phyloP scores from a whole-genome alignment of 2,113 vertebrate genomes.

The Oreocharis arfaki region DNA sequence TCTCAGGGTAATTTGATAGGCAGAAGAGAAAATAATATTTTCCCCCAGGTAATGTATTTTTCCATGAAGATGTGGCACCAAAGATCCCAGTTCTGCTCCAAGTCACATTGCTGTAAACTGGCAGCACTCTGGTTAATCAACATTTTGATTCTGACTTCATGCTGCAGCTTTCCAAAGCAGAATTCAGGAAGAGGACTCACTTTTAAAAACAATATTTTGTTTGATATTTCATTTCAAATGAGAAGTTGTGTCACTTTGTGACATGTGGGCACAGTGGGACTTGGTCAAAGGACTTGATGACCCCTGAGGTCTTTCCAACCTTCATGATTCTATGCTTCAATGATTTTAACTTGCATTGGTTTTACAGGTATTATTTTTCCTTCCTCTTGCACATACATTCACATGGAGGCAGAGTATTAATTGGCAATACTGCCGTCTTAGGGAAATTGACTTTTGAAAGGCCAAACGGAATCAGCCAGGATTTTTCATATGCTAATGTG shows the following conservation, averaged over 20 bases:
- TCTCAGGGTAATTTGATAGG: background rate
- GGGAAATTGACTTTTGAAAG: background rate
- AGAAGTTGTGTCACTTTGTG: background rate
- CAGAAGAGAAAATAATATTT: background rate
- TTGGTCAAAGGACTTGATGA: background rate
- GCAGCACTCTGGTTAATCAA: background rate
- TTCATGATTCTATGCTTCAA: background rate
- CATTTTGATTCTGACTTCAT: background rate
- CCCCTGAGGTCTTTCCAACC: background rate
- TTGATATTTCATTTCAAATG: background rate
- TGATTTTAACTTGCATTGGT: background rate
- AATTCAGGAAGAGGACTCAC: background rate
- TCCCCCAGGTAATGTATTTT: accelerated
- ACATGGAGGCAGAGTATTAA: background rate
- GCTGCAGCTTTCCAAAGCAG: background rate
- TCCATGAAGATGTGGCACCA: background rate
- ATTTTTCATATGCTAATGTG: background rate
- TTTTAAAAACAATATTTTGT: background rate
- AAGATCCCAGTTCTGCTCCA: background rate
- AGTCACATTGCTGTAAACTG: background rate
- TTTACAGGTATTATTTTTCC: background rate
- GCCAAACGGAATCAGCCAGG: background rate
- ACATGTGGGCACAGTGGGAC: background rate
- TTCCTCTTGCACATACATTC: background rate
- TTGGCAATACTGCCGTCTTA: background rate